Evolutionary conservation across 2,113 vertebrate genomes (phyloP), one percentile per base, ranked within the genome.

Genomic region (Sebastes schlegelii): DNA sequence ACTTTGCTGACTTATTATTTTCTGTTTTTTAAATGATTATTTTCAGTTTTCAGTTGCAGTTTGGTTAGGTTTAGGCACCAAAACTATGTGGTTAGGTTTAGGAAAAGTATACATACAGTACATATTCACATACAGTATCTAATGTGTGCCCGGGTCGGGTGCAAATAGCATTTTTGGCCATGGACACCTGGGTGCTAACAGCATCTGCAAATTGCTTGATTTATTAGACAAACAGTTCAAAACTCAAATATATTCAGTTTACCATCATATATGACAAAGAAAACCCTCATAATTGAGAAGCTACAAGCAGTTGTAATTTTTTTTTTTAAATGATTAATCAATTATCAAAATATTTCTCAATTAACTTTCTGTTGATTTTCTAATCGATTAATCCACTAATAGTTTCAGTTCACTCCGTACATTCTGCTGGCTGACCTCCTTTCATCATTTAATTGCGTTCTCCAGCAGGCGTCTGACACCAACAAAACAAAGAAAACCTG

Each of bases 401-500:
- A 64, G 57, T 42, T 64, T 81, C 26, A 65, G 54, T 73, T 67
- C 26, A 13, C 10, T 11, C 42, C 16, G 54, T 16, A 46, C 61
- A 57, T 60, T 34, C 34, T 34, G 34, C 60, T 23, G 52, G n/a
- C 40, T 78, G 65, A 72, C 64, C 54, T 54, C 61, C 55, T 80
- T 45, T 43, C 81, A 79, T 72, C 58, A 65, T 74, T 81, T 74
- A 73, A 88, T 71, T 55, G 63, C 11, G 46, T 60, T 84, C 62
- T 86, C 76, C 64, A 66, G 51, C 58, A 65, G 63, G 63, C 80
- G 83, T 5, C 52, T 73, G 81, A 91, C n/a, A 26, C 79, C 74
- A 55, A 40, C 69, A 73, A 86, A 80, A 90, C 82, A 90, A 91
- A 82, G 83, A 90, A 90, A 76, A 80, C 80, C 86, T 54, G 79